These are phyloP conservation scores for Heliconius ethilla DNA, from an alignment of 2,888 invertebrate genomes.

Conservation along the genomic window DNA sequence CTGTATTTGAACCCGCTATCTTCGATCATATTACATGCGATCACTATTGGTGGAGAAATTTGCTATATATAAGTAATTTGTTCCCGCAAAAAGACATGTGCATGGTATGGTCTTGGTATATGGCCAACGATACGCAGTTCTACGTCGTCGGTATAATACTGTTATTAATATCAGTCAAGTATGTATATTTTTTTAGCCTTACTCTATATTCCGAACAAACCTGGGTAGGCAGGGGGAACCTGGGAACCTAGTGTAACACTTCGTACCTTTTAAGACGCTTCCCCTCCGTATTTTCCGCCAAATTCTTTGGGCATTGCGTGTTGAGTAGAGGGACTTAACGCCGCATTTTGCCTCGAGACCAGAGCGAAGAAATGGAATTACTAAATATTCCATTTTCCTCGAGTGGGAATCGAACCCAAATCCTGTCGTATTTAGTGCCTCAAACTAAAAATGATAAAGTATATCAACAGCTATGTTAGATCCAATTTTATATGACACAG, in stretches of 20 bases:
- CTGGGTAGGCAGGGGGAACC: too few relatives aligned
- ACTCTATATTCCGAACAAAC: too few relatives aligned
- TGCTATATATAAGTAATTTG: slow-evolving; percentile 91
- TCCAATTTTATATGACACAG: background rate
- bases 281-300: too few relatives aligned
- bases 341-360: too few relatives aligned
- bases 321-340: too few relatives aligned
- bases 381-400: too few relatives aligned
- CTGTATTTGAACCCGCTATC: slow-evolving; percentile 88
- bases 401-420: too few relatives aligned
- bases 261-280: too few relatives aligned
- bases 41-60: slow-evolving; percentile 91
- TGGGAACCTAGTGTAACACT: too few relatives aligned
- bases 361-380: too few relatives aligned
- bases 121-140: slow-evolving; percentile 91
- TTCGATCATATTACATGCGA: slow-evolving; percentile 88
- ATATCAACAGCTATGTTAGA: background rate
- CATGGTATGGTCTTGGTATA: slow-evolving; percentile 92
- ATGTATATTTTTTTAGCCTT: slow-evolving; percentile 53
- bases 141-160: slow-evolving; percentile 86
- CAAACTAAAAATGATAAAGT: background rate
- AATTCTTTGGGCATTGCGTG: too few relatives aligned
- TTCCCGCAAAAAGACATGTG: slow-evolving; percentile 89
- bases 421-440: too few relatives aligned
- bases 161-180: slow-evolving; percentile 86